phyloP scores from a whole-genome alignment of 2,113 vertebrate species.

The Corapipo altera region DNA sequence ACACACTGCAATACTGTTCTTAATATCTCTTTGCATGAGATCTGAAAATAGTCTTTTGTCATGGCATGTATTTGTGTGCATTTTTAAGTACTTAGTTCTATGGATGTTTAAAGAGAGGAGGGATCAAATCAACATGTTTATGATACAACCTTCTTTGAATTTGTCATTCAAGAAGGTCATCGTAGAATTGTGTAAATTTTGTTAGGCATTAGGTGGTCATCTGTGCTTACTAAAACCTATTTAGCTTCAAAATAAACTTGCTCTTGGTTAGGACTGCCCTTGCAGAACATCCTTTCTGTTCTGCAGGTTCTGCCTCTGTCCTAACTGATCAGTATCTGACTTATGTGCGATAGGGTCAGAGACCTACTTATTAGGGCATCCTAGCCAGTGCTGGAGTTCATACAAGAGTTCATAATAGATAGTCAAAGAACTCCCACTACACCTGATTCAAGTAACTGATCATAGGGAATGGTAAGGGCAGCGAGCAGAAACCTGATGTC shows the following conservation, averaged over 20 bases:
- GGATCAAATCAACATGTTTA: background rate
- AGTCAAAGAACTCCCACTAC: background rate
- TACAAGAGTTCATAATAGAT: background rate
- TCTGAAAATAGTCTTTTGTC: background rate
- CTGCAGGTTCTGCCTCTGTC: background rate
- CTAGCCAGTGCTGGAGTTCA: background rate
- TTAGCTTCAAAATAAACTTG: background rate
- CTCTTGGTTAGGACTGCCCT: background rate
- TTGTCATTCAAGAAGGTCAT: background rate
- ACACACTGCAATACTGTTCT: background rate
- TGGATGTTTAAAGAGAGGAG: background rate
- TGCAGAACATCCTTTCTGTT: background rate
- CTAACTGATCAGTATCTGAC: background rate
- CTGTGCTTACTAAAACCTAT: background rate
- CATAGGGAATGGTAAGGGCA: background rate
- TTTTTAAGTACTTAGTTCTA: background rate
- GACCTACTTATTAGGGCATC: background rate
- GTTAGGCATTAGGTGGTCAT: background rate
- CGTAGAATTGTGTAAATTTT: background rate
- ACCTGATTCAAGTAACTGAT: background rate
- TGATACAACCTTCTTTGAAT: background rate
- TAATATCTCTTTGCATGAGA: background rate
- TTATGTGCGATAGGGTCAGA: background rate
- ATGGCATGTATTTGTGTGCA: rapidly evolving
- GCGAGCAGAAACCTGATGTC: background rate